A percentile compares a stretch with the other conserved stretches of the same genome.
phyloP scores from a whole-genome alignment of 30 jellyfish, hydroid and myxozoan species.

The Aurelia aurita region DNA sequence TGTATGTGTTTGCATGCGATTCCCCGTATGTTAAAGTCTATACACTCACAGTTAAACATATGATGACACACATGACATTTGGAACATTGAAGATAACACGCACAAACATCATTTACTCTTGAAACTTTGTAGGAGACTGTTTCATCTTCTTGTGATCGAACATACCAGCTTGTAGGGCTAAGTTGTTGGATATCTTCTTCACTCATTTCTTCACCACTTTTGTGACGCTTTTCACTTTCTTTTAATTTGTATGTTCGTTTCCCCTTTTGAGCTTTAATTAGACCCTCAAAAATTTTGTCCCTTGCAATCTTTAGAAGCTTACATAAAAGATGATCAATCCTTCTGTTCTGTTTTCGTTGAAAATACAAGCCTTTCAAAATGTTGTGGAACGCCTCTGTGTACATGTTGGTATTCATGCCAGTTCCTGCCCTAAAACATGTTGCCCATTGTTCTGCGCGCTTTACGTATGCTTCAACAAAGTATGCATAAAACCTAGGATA shows the following conservation, averaged over 20 bases:
- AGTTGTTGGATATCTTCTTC: conserved; percentile 1
- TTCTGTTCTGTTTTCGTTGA: conserved; percentile 30
- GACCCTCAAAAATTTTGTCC: conserved; percentile 36
- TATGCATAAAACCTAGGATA: conserved; percentile 30
- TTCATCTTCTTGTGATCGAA: not conserved
- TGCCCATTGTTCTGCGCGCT: conserved; percentile 45
- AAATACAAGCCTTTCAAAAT: conserved; percentile 14
- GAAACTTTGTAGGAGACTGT: not conserved
- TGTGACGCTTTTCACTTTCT: conserved; percentile 4
- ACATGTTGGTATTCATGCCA: conserved; percentile 23
- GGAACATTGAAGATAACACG: not conserved
- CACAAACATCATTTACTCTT: not conserved
- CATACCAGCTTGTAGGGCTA: not conserved
- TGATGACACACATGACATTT: conserved; percentile 24
- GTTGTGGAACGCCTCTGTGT: conserved; percentile 23
- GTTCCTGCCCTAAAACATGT: conserved; percentile 11
- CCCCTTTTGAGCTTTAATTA: conserved; percentile 18
- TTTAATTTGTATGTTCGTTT: conserved; percentile 16
- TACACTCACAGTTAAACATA: conserved; percentile 21
- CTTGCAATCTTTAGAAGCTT: conserved; percentile 30
- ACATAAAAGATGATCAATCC: conserved; percentile 21
- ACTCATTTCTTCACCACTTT: not conserved
- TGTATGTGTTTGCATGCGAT: conserved; percentile 8
- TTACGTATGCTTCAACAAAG: not conserved
- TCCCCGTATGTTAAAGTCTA: conserved; percentile 7